These are phyloP conservation scores for Macrochelys suwanniensis DNA, from an alignment of 2,797 vertebrate species.

Conservation along the genomic window DNA sequence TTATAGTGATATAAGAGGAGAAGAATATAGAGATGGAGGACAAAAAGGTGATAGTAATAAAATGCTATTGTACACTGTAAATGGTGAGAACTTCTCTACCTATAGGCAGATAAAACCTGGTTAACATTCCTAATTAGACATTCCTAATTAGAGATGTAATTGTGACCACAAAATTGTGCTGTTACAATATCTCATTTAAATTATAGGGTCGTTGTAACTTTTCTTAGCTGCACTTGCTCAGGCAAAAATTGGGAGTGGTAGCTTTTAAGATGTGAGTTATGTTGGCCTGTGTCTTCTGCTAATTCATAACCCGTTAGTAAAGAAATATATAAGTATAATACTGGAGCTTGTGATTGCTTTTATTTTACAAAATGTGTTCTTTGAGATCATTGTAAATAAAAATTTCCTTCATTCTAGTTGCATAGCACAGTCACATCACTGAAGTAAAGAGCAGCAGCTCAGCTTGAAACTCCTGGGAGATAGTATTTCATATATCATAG, in stretches of 20 bases:
- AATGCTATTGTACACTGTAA: neutral
- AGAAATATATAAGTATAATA: neutral
- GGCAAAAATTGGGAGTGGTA: neutral
- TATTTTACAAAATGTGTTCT: neutral
- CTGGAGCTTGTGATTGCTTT: neutral
- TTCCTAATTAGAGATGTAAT: neutral
- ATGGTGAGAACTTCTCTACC: neutral
- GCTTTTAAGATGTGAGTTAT: neutral
- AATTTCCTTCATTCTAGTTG: neutral
- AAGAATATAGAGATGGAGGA: neutral
- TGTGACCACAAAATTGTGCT: neutral
- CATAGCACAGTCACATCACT: neutral
- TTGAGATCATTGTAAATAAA: neutral
- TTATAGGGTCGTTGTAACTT: neutral
- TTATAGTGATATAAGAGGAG: neutral
- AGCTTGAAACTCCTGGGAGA: neutral
- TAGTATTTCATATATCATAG: neutral
- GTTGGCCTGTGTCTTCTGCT: neutral
- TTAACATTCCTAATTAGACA: neutral
- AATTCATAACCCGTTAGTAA: neutral
- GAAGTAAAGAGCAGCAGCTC: neutral
- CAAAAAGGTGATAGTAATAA: neutral
- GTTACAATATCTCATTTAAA: neutral
- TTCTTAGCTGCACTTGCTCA: conserved; percentile 10
- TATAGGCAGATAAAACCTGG: accelerated